Percentiles rank a stretch among this genome's conserved stretches.
Conservation (phyloP, 2,113 vertebrate genomes). For the Labeo catla region DNA sequence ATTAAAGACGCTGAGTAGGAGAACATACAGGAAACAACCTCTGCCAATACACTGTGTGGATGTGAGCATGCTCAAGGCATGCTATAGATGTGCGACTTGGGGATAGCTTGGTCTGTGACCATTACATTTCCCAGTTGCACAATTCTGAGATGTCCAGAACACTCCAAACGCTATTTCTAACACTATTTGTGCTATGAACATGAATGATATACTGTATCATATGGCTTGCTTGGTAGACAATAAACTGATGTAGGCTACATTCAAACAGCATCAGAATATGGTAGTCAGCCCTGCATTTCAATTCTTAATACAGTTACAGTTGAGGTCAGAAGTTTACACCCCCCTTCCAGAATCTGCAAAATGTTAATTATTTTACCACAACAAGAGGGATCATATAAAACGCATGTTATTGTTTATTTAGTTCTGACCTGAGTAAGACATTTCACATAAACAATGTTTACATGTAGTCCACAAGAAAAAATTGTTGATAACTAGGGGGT, state of each 20-base stretch:
- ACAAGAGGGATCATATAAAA: no score
- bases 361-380: no score
- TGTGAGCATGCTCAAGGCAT: not conserved
- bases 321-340: no score
- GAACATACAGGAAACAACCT: not conserved
- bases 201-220: not conserved
- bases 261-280: no score
- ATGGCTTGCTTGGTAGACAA: not conserved
- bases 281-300: no score
- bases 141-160: not conserved
- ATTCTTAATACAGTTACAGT: no score
- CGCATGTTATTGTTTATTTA: no score
- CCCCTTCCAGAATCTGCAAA: no score
- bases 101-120: slow-evolving; percentile 32
- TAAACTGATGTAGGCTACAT: not conserved
- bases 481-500: no score
- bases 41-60: not conserved
- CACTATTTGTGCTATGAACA: not conserved
- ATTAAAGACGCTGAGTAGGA: not conserved
- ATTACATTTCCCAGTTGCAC: slow-evolving; percentile 5
- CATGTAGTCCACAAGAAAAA: no score
- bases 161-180: not conserved
- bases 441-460: no score
- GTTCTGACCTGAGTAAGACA: no score
- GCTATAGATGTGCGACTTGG: not conserved